Conservation (phyloP, 2,113 vertebrate genomes). For the Aythya baeri region DNA sequence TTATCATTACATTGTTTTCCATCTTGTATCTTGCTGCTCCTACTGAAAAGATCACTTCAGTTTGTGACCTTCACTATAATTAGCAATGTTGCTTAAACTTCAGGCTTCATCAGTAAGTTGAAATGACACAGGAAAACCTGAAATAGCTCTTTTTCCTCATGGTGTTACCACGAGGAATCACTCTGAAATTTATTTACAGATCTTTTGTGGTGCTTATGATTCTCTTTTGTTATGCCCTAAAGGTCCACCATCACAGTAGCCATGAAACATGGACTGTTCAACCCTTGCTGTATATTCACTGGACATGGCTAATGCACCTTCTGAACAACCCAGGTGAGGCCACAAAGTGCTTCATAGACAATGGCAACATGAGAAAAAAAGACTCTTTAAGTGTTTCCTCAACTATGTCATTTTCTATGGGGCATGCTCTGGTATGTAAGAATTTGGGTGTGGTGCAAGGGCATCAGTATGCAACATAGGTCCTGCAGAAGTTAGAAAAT, state of each 20-base stretch:
- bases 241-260: background rate
- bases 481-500: background rate
- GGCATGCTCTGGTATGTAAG: accelerated
- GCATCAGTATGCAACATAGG: accelerated
- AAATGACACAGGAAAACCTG: background rate
- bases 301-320: background rate
- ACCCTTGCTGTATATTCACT: background rate
- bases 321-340: background rate
- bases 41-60: background rate
- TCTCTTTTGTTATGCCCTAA: background rate
- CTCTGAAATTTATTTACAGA: background rate
- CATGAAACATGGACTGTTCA: background rate
- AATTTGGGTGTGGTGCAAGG: background rate
- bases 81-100: background rate
- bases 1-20: background rate
- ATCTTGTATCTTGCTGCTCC: background rate
- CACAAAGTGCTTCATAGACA: background rate
- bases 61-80: background rate
- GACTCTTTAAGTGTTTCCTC: background rate
- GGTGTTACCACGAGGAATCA: background rate
- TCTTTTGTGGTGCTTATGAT: background rate
- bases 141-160: background rate
- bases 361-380: background rate
- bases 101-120: background rate
- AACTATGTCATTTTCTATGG: background rate